phyloP scores from a whole-genome alignment of 2,888 invertebrate genomes.

The Auanema sp. region DNA sequence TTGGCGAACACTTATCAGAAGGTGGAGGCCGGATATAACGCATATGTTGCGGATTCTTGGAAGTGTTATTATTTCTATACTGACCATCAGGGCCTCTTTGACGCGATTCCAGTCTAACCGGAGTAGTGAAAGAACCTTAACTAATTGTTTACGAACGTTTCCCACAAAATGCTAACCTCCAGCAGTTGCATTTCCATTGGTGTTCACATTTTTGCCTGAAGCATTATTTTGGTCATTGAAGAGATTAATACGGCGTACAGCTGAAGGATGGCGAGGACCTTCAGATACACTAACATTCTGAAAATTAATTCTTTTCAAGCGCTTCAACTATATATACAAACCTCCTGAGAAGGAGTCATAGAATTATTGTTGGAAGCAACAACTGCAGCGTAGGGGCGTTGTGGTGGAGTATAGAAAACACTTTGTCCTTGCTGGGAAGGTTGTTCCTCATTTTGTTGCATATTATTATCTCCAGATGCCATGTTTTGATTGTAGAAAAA shows the following conservation, averaged over 20 bases:
- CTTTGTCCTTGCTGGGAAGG: no score
- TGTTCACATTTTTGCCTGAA: no score
- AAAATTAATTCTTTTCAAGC: no score
- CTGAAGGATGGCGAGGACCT: constrained; percentile 1
- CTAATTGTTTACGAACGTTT: no score
- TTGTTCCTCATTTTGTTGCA: no score
- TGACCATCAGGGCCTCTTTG: constrained; percentile 7
- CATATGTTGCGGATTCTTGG: constrained; percentile 7
- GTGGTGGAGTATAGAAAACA: no score
- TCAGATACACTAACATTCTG: constrained; percentile 1
- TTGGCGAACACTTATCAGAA: constrained; percentile 2
- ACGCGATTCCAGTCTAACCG: constrained; percentile 6
- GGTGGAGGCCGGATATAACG: constrained; percentile 9
- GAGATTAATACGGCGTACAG: constrained; percentile 3
- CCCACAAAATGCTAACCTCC: no score
- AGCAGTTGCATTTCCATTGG: no score
- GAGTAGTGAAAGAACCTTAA: not conserved
- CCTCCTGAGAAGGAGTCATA: constrained; percentile 1
- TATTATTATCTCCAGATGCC: no score
- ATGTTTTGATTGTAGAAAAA: no score
- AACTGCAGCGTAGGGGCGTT: no score
- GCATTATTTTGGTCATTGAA: not conserved
- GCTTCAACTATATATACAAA: not conserved
- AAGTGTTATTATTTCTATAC: not conserved
- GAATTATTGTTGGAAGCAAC: no score